Percentiles rank a stretch among this genome's conserved stretches.
These are phyloP conservation scores for Geodia barretti DNA, from an alignment of 37 sponge, comb jelly and placozoan genomes.

Conservation along the genomic window DNA sequence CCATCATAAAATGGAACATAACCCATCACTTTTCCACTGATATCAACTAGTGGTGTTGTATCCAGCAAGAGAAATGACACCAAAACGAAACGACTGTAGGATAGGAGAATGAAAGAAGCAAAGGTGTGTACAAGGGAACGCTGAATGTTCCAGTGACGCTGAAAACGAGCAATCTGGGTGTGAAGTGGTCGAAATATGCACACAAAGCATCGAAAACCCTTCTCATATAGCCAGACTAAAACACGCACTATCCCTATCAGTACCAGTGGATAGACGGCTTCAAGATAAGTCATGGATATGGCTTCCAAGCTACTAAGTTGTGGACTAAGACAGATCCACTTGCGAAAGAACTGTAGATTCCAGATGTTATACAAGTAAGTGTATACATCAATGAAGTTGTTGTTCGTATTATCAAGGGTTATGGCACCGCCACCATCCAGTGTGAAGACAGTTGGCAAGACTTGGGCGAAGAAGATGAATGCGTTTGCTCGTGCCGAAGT, in stretches of 20 bases:
- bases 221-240: too few species aligned
- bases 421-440: constrained; percentile 44
- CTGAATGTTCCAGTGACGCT: neutral
- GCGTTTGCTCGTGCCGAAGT: constrained; percentile 73
- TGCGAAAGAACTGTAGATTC: constrained; percentile 63
- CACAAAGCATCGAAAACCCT: too few species aligned
- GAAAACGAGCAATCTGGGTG: constrained; percentile 24
- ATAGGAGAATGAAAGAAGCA: constrained; percentile 67
- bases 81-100: constrained; percentile 65
- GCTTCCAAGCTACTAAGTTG: constrained; percentile 14
- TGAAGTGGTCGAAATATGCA: too few species aligned
- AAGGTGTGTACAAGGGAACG: constrained; percentile 43
- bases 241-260: constrained; percentile 20
- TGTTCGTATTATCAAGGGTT: too few species aligned
- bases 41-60: constrained; percentile 13
- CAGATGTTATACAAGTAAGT: constrained; percentile 50
- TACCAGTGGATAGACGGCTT: constrained; percentile 49
- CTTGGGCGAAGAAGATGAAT: constrained; percentile 72
- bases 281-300: constrained; percentile 25
- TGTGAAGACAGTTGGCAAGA: constrained; percentile 27
- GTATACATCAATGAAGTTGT: neutral
- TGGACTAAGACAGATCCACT: constrained; percentile 26
- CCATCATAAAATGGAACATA: constrained; percentile 41
- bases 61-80: constrained; percentile 55
- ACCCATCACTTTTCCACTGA: neutral